Conservation (phyloP, 2,113 vertebrate genomes). For the Gobio gobio region DNA sequence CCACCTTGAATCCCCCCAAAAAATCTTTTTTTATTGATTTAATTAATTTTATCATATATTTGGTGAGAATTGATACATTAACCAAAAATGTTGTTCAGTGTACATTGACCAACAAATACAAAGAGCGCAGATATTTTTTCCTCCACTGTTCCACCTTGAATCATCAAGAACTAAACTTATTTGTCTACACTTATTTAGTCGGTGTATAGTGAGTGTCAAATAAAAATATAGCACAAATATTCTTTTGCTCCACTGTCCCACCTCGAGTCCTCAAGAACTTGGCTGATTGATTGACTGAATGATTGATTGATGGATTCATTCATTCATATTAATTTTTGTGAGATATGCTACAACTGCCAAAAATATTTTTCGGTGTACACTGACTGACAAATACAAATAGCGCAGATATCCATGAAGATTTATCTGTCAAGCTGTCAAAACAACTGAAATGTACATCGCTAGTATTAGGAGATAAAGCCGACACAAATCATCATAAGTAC, state of each 20-base stretch:
- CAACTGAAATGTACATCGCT: background rate
- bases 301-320: no score
- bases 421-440: background rate
- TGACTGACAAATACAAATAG: background rate
- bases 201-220: background rate
- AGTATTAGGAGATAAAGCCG: background rate
- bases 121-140: background rate
- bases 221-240: background rate
- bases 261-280: background rate
- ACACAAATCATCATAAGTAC: background rate
- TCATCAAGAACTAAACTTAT: background rate
- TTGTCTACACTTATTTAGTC: no score
- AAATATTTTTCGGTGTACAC: background rate
- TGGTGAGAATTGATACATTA: background rate
- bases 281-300: background rate
- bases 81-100: background rate
- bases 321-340: no score
- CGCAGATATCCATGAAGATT: background rate
- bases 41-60: background rate
- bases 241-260: background rate
- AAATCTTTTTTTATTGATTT: no score
- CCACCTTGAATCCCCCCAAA: background rate
- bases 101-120: background rate
- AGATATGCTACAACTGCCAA: background rate
- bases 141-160: background rate